Base-by-base conservation (phyloP, 1,140 invertebrate genomes). In the Lepidurus arcticus region DNA sequence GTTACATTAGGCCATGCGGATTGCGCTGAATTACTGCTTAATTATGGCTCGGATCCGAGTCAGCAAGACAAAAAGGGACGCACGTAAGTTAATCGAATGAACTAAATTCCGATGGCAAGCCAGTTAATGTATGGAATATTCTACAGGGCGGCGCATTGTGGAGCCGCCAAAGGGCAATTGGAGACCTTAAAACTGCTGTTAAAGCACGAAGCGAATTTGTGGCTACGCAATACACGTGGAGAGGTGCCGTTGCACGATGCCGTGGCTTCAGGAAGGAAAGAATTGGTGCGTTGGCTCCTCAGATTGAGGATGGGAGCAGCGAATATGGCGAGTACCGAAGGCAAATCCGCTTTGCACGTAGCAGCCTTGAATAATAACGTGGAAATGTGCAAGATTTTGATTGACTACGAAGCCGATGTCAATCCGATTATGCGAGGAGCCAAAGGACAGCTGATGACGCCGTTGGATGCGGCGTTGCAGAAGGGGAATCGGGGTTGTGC, bases 231-330 rank as follows among this genome's bases (percentile, higher is more conserved):
- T 83, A 91, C 94, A 9, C 90, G 92, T 82, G 96, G 95, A 0
- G 95, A 98, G 86, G 87, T 94, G 75, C 95, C 96, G 0, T 85
- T 98, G 16, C 98, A 99, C 84, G 97, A 99, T 85, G 97, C 97
- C 0, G 94, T 97, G 0, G 90, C 92, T 45, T 96, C 94, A 0
- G 95, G 96, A 6, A 88, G 95, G 79, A 90, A 93, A 80, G 96
- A 95, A 81, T 83, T 96, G 73, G 90, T 96, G 0, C 88, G 90
- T 82, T 98, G 95, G 95, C 85, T 98, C 8, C 86, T 97, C 42
- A 89, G 90, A 44, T 91, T 92, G 81, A 86, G 93, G 78, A 97
- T 76, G 44, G 9, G 44, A 13, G 78, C 73, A 11, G 78, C 26
- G 13, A 78, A 78, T 42, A 90, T 92, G 16, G 90, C 93, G 11